Evolutionary conservation across 2,888 invertebrate species (phyloP).

Genomic region (Drosophila anomalata): DNA sequence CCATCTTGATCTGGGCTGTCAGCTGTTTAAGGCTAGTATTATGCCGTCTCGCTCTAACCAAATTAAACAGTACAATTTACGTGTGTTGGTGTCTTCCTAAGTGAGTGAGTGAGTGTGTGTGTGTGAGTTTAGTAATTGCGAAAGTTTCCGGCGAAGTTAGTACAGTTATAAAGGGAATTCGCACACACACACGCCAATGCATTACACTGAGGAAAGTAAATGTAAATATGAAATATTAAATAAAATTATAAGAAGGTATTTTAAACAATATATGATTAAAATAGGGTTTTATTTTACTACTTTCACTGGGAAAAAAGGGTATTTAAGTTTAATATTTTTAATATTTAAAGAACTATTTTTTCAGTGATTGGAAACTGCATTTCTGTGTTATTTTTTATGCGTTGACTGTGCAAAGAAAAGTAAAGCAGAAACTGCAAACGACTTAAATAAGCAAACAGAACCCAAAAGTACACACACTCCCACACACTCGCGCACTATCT

Average conservation of each 20-base stretch:
- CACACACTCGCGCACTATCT: not conserved
- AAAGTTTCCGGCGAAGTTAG: conserved; percentile 63
- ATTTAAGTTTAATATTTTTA: no score
- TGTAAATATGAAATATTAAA: not conserved
- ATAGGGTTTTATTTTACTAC: no score
- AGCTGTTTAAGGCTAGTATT: conserved; percentile 35
- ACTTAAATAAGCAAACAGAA: conserved; percentile 73
- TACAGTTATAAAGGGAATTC: conserved; percentile 43
- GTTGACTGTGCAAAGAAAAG: conserved; percentile 72
- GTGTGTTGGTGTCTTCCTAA: conserved; percentile 1
- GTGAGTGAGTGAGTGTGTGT: conserved; percentile 1
- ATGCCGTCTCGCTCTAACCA: conserved; percentile 23
- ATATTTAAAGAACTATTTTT: not conserved
- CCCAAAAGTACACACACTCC: conserved; percentile 23
- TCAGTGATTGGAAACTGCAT: conserved; percentile 41
- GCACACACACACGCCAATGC: conserved; percentile 33
- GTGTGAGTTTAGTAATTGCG: conserved; percentile 64
- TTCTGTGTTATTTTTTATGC: conserved; percentile 71
- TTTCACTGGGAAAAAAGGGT: no score
- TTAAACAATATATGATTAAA: no score
- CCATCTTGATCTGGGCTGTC: conserved; percentile 40
- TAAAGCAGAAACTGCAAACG: conserved; percentile 73
- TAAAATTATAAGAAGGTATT: not conserved
- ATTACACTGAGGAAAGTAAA: conserved; percentile 43
- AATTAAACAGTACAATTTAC: conserved; percentile 38